Base-by-base conservation (phyloP, 2,797 vertebrate genomes). In the Euthynnus affinis region DNA sequence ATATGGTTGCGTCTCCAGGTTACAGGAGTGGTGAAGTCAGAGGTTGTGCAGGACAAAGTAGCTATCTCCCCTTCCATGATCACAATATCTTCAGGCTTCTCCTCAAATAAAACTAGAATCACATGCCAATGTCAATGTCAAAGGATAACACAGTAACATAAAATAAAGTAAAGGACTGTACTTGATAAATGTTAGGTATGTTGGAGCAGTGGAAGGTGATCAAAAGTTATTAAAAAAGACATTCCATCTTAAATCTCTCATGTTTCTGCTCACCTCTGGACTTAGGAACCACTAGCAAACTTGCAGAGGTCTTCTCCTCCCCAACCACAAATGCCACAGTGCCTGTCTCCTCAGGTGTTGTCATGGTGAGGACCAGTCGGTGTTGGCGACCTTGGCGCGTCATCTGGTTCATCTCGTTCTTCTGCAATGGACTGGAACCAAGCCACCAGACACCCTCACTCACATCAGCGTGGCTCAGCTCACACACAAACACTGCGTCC, bases 391-490 rank as follows among this genome's bases (percentile, higher is more conserved):
- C 96, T 9, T 29, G 68, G 69, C 91, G 92, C 5, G 86, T 96
- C 93, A 97, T 95, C 76, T 96, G 93, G 53, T 98, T 99, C 95
- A 98, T 96, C 72, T 97, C 92, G 70, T 98, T 96, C 90, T 96
- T 95, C 94, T 98, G 97, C 40, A 99, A 96, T 44, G 94, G 94
- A 65, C 94, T 96, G 72, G 96, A 95, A 58, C 97, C 97, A 1
- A 99, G 96, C 97, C 97, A 99, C 98, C 98, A 99, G 81, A 93
- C 93, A 8, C 96, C 96, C 0, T 97, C 96, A 2, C 68, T 94
- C 89, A 96, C 91, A 1, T 96, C 95, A 0, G 94, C 84, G 0
- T 93, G 93, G 15, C 97, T 98, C 89, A 99, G 95, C 94, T 97
- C 94, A 0, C 98, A 99, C 87, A 95, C 94, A 86, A 99, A 99